These are phyloP conservation scores for Drosophila sp. DNA, from an alignment of 1,140 invertebrate genomes.

Conservation along the genomic window DNA sequence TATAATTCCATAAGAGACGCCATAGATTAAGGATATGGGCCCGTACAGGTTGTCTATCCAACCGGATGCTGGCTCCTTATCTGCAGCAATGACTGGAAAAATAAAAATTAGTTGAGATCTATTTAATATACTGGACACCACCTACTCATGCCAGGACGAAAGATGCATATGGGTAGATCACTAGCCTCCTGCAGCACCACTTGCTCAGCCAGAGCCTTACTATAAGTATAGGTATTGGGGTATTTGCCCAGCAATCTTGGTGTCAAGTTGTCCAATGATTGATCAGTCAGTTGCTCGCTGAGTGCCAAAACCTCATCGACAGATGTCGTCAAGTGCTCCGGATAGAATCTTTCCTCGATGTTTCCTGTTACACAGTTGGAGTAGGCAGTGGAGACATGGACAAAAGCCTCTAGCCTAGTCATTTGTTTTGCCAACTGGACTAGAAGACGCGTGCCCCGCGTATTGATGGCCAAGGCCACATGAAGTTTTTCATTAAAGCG, in stretches of 20 bases:
- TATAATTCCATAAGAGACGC: constrained; percentile 88
- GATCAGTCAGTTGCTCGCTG: constrained; percentile 83
- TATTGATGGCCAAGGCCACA: constrained; percentile 85
- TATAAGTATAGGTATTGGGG: constrained; percentile 93
- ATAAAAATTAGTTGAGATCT: constrained; percentile 89
- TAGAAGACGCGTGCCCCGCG: constrained; percentile 84
- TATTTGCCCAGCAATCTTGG: constrained; percentile 87
- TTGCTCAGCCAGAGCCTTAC: constrained; percentile 92
- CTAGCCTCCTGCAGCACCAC: constrained; percentile 86
- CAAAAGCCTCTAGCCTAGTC: constrained; percentile 86
- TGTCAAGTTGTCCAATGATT: constrained; percentile 87
- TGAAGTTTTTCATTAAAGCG: constrained; percentile 91
- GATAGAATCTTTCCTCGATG: constrained; percentile 89
- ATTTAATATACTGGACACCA: constrained; percentile 82
- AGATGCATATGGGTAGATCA: constrained; percentile 89
- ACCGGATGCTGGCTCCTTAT: constrained; percentile 88
- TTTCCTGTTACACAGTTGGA: constrained; percentile 86
- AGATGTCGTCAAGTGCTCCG: constrained; percentile 85
- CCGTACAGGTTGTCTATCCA: constrained; percentile 97
- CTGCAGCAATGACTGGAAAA: constrained; percentile 89
- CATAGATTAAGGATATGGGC: constrained; percentile 89
- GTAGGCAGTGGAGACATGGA: constrained; percentile 90
- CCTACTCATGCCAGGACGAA: constrained; percentile 89
- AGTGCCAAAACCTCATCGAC: constrained; percentile 87
- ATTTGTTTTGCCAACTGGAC: constrained; percentile 86